Conservation (phyloP, 2,797 vertebrate species). For the Ciconia nigra region DNA sequence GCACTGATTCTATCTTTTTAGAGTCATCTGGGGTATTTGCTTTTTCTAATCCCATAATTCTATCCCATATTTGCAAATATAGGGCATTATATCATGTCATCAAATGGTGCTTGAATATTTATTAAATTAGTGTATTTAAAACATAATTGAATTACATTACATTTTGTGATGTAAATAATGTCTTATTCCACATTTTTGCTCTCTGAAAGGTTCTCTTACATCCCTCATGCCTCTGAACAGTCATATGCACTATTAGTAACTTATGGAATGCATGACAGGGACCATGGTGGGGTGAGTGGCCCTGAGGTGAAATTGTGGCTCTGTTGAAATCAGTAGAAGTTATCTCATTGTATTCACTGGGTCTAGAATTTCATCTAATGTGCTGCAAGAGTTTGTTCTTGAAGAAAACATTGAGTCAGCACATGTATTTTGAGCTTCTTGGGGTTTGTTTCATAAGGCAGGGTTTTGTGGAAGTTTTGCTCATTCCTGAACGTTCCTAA, state of each 20-base stretch:
- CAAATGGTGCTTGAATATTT: not conserved
- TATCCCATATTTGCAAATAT: not conserved
- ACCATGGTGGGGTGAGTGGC: no score
- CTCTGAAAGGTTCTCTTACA: not conserved
- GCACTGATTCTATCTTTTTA: not conserved
- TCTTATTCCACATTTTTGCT: not conserved
- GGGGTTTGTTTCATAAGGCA: not conserved
- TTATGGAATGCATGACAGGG: not conserved
- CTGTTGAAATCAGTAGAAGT: not conserved
- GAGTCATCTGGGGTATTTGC: not conserved
- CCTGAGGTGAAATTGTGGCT: not conserved
- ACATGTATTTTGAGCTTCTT: not conserved
- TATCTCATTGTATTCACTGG: not conserved
- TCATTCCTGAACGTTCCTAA: not conserved
- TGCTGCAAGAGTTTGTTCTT: not conserved
- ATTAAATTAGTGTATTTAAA: not conserved
- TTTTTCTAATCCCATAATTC: not conserved
- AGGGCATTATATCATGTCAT: not conserved
- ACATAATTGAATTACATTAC: not conserved
- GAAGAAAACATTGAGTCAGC: not conserved
- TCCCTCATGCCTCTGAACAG: not conserved
- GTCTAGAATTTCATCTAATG: not conserved
- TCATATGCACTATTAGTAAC: not conserved
- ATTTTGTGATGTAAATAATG: not conserved
- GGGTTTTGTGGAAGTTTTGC: not conserved